These are phyloP conservation scores for Oxyura jamaicensis DNA, from an alignment of 2,113 vertebrate species.

Conservation along the genomic window DNA sequence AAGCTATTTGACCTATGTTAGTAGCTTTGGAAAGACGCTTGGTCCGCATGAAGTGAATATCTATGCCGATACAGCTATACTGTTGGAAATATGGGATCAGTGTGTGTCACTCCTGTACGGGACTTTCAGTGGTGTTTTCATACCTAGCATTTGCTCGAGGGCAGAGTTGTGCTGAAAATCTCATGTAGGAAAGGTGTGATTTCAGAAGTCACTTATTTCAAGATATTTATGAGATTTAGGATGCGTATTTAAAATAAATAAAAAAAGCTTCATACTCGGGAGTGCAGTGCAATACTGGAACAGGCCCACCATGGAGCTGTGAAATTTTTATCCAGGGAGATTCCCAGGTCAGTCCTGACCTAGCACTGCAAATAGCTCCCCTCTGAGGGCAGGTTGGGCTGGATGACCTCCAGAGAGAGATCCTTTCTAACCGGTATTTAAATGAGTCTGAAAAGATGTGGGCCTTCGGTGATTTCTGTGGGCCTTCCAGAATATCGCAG, in stretches of 20 bases:
- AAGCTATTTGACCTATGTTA: background rate
- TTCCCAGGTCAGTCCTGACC: background rate
- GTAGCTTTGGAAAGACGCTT: slow-evolving; percentile 25
- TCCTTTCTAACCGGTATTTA: background rate
- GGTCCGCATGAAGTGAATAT: background rate
- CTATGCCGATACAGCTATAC: background rate
- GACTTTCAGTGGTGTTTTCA: background rate
- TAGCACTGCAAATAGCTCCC: background rate
- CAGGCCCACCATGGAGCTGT: background rate
- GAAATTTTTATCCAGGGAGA: accelerated
- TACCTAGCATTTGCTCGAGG: background rate
- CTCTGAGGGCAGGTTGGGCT: background rate
- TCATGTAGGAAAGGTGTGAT: background rate
- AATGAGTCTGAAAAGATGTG: background rate
- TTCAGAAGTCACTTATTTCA: background rate
- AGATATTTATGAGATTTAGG: background rate
- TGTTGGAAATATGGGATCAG: background rate
- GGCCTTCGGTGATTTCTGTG: background rate
- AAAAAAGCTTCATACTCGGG: background rate
- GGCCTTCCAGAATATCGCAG: background rate
- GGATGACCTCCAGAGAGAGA: background rate
- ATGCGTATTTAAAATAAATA: background rate
- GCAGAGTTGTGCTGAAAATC: slow-evolving; percentile 6
- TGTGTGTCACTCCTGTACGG: background rate
- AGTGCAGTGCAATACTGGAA: background rate